A percentile compares a stretch with the other conserved stretches of the same genome.
Evolutionary conservation across 1,140 invertebrate species (phyloP).

Genomic region (Apis cerana): DNA sequence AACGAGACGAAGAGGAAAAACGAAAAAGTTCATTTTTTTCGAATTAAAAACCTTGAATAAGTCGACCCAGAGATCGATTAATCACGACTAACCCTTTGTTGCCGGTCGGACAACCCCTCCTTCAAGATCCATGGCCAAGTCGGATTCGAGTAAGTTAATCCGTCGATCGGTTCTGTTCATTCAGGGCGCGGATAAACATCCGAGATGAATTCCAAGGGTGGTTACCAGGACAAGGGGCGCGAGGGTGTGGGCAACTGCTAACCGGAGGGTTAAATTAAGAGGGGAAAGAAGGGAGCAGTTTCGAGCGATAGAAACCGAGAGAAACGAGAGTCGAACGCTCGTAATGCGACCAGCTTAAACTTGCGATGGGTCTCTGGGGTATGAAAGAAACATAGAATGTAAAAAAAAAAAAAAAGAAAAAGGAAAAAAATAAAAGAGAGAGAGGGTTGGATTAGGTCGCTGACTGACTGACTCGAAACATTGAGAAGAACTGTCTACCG

Average conservation of each 20-base stretch:
- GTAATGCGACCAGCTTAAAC: constrained; percentile 75
- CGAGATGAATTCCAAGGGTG: constrained; percentile 56
- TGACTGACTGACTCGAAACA: constrained; percentile 69
- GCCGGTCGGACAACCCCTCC: too few species aligned
- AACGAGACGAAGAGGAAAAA: neutral
- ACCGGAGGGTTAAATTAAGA: constrained; percentile 59
- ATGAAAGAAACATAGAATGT: constrained; percentile 55
- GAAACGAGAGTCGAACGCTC: constrained; percentile 69
- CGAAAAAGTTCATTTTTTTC: too few species aligned
- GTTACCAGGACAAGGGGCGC: constrained; percentile 1
- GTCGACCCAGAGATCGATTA: constrained; percentile 3
- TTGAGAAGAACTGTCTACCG: constrained; percentile 13
- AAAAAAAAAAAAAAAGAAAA: constrained; percentile 39
- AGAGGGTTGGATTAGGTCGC: constrained; percentile 52
- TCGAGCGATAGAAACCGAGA: constrained; percentile 58
- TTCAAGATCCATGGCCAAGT: neutral
- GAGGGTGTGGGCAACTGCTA: neutral
- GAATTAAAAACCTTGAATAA: neutral
- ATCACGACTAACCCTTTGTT: constrained; percentile 36
- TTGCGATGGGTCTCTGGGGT: constrained; percentile 73
- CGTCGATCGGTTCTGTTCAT: constrained; percentile 24
- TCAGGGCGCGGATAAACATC: constrained; percentile 49
- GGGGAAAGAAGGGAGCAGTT: constrained; percentile 55
- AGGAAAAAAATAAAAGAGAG: constrained; percentile 47
- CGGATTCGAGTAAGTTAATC: constrained; percentile 32